Evolutionary conservation across 2,113 vertebrate species (phyloP).

Genomic region (Forbesichthys agassizii): DNA sequence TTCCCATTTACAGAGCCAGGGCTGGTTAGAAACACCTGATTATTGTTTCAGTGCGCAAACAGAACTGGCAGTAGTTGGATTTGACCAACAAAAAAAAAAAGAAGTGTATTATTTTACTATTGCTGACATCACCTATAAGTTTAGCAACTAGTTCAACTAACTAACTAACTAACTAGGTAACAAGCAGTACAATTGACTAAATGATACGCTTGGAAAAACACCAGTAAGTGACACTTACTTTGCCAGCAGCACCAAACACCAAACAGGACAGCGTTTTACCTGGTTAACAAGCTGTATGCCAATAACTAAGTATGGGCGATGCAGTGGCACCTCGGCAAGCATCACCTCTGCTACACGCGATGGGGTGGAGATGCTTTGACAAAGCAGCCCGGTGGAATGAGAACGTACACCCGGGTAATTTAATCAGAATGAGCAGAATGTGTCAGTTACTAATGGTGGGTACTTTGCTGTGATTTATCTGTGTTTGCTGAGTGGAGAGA

Average conservation of each 20-base stretch:
- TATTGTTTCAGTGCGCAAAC: too few species aligned
- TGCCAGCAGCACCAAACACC: neutral
- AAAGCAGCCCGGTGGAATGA: neutral
- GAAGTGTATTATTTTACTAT: too few species aligned
- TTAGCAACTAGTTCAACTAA: neutral
- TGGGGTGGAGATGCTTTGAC: neutral
- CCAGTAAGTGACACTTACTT: neutral
- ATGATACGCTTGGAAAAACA: neutral
- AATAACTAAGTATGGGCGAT: neutral
- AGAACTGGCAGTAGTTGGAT: too few species aligned
- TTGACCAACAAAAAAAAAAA: too few species aligned
- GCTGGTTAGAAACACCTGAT: too few species aligned
- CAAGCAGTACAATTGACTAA: neutral
- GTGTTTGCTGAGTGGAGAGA: conserved; percentile 71
- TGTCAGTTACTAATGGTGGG: conserved; percentile 75
- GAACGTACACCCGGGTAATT: conserved; percentile 57
- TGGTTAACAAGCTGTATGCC: conserved; percentile 5
- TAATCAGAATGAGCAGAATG: conserved; percentile 75
- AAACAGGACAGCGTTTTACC: neutral
- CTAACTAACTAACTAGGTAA: too few species aligned
- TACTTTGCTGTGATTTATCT: conserved; percentile 78
- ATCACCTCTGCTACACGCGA: too few species aligned
- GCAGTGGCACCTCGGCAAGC: too few species aligned
- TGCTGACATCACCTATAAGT: too few species aligned
- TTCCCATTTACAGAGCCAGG: too few species aligned